These are phyloP conservation scores for Pseudomyrmex sp. DNA, from an alignment of 1,140 invertebrate genomes.

Conservation along the genomic window DNA sequence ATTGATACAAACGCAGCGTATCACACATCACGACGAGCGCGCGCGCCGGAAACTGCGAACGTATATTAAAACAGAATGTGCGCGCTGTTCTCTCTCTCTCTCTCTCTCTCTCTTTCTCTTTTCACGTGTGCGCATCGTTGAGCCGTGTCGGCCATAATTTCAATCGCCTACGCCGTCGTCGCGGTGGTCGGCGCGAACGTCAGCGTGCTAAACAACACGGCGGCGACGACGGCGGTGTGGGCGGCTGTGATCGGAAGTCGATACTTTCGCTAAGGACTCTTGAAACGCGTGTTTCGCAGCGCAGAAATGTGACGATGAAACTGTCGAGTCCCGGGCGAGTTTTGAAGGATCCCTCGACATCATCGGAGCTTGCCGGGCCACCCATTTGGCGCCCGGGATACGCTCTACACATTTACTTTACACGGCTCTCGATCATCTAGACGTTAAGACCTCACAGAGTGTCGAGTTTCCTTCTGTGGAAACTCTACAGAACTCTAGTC, in stretches of 20 bases:
- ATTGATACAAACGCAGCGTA: constrained; percentile 54
- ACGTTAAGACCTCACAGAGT: constrained; percentile 45
- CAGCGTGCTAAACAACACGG: constrained; percentile 37
- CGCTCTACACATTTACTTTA: constrained; percentile 60
- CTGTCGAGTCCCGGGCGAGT: constrained; percentile 36
- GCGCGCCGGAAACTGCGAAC: not conserved
- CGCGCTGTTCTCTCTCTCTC: not conserved
- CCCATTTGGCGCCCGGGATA: constrained; percentile 35
- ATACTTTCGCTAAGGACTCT: constrained; percentile 49
- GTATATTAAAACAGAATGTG: constrained; percentile 50
- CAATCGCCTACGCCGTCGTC: constrained; percentile 9
- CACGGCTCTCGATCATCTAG: constrained; percentile 63
- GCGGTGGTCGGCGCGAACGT: not conserved
- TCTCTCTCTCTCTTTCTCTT: not conserved
- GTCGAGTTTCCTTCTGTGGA: constrained; percentile 33
- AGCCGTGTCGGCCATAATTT: constrained; percentile 6
- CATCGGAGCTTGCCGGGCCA: constrained; percentile 18
- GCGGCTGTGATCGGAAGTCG: constrained; percentile 49
- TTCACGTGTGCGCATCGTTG: constrained; percentile 8
- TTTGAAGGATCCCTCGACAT: constrained; percentile 56
- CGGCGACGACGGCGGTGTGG: not conserved
- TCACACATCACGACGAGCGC: constrained; percentile 28
- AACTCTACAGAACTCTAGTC: constrained; percentile 13
- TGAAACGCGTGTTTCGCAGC: constrained; percentile 48
- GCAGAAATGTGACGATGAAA: constrained; percentile 52